Evolutionary conservation across 2,113 vertebrate species (phyloP).

Genomic region (Galeopterus variegatus): DNA sequence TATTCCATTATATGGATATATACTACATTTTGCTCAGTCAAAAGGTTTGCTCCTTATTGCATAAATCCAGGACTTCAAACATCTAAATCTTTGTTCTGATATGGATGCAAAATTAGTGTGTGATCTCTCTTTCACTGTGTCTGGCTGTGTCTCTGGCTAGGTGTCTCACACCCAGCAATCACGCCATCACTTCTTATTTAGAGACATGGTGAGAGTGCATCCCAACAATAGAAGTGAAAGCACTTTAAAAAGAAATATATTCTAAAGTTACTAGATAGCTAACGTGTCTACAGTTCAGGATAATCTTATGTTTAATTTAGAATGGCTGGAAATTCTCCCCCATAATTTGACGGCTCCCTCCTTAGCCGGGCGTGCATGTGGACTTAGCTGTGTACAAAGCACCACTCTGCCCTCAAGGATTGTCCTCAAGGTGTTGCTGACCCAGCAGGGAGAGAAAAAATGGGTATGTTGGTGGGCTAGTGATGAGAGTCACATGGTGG

Average conservation of each 20-base stretch:
- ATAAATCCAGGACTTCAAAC: not conserved
- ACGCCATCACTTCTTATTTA: not conserved
- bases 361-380: not conserved
- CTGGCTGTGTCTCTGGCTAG: no score
- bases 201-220: not conserved
- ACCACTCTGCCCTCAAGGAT: not conserved
- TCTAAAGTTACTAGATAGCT: not conserved
- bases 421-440: not conserved
- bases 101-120: not conserved
- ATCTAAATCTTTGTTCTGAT: not conserved
- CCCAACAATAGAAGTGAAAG: not conserved
- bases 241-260: not conserved
- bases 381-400: no score
- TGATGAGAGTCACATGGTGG: not conserved
- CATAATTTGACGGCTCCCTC: no score
- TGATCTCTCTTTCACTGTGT: not conserved
- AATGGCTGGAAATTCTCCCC: not conserved
- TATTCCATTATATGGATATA: not conserved
- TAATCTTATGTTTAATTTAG: not conserved
- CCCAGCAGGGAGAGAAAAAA: not conserved
- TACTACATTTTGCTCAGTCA: not conserved
- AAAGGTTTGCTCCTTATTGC: not conserved
- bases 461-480: accelerated
- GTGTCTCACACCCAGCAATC: not conserved
- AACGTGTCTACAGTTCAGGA: not conserved